These are phyloP conservation scores for Meteorus cinctellus DNA, from an alignment of 2,888 invertebrate genomes.

Conservation along the genomic window DNA sequence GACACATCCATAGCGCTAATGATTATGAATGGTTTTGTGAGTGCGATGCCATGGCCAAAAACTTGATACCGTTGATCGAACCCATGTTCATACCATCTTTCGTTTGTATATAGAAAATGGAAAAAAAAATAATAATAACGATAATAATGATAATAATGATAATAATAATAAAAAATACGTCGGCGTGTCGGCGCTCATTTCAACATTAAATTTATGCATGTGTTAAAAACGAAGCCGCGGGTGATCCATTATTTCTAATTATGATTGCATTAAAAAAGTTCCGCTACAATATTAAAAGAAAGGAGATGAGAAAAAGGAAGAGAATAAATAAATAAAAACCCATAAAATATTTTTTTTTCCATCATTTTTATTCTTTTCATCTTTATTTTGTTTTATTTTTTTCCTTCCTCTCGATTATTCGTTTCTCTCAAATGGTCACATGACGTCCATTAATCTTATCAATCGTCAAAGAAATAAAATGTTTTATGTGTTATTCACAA, in stretches of 20 bases:
- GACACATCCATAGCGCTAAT: constrained; percentile 65
- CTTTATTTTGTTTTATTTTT: not conserved
- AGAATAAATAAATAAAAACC: not conserved
- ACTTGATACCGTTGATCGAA: constrained; percentile 47
- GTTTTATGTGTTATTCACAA: constrained; percentile 12
- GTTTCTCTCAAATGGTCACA: not conserved
- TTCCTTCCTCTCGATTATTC: not conserved
- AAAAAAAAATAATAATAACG: not conserved
- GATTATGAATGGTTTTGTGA: constrained; percentile 64
- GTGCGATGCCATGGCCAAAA: constrained; percentile 36
- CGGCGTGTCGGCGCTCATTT: constrained; percentile 17
- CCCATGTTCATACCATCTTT: not conserved
- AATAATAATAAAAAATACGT: not conserved
- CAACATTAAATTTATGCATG: constrained; percentile 40
- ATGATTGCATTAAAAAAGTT: constrained; percentile 11
- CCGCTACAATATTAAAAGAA: constrained; percentile 10
- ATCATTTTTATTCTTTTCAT: not conserved
- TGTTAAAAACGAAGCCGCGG: constrained; percentile 34
- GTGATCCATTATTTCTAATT: constrained; percentile 32
- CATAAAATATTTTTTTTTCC: not conserved
- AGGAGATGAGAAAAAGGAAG: not conserved
- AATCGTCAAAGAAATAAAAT: constrained; percentile 8
- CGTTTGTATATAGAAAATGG: not conserved
- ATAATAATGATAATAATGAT: not conserved
- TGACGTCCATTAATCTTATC: constrained; percentile 10